Percentiles rank a stretch among this genome's conserved stretches.
Conservation (phyloP, 1,140 invertebrate species). For the silkworm (Bombyx mori) region DNA sequence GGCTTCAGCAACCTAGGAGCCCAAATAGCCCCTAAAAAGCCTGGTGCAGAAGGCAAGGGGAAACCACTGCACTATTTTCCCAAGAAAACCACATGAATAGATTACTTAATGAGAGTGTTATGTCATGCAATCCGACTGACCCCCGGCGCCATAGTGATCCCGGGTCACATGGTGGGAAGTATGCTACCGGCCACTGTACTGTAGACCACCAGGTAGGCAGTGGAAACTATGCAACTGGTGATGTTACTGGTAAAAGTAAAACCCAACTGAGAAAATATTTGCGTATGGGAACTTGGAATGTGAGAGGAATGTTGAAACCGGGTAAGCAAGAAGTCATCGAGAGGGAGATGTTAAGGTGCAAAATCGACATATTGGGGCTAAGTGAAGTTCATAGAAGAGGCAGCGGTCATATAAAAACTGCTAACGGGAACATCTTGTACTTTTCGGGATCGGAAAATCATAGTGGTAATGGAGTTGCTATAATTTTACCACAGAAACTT, state of each 20-base stretch:
- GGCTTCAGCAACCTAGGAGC: no score
- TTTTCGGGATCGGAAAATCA: background rate
- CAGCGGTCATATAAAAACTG: constrained; percentile 4
- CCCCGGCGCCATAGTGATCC: no score
- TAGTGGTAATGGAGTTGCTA: background rate
- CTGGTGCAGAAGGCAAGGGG: no score
- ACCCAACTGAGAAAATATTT: constrained; percentile 1
- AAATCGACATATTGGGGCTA: constrained; percentile 7
- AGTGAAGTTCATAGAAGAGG: constrained; percentile 6
- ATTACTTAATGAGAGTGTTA: no score
- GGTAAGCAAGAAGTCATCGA: constrained; percentile 2
- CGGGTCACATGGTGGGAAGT: no score
- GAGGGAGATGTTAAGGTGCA: constrained; percentile 4
- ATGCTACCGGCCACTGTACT: no score
- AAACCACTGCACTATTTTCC: no score
- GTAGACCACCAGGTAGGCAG: background rate
- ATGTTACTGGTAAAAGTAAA: constrained; percentile 2
- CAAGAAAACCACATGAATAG: no score
- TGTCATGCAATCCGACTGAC: no score
- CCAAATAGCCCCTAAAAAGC: no score
- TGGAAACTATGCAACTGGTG: constrained; percentile 8
- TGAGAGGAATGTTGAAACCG: constrained; percentile 1
- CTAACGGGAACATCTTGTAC: constrained; percentile 5
- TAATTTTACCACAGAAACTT: background rate
- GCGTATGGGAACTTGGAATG: constrained; percentile 10